phyloP scores from a whole-genome alignment of 2,113 vertebrate genomes.

The Myodes glareolus region DNA sequence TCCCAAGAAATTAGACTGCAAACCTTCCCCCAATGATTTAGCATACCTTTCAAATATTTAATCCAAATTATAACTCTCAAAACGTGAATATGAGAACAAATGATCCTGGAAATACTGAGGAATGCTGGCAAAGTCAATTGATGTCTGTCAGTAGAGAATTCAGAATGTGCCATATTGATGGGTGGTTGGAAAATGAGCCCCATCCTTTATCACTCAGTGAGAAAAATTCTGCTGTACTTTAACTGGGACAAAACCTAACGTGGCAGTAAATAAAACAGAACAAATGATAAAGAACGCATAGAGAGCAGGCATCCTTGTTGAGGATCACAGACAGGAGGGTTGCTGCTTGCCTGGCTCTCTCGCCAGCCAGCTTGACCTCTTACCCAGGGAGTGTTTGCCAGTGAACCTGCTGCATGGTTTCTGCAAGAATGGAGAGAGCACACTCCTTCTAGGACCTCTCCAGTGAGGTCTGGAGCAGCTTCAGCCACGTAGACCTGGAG shows the following conservation, averaged over 20 bases:
- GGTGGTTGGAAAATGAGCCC: neutral
- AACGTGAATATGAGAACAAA: neutral
- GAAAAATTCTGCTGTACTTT: neutral
- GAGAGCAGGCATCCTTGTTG: neutral
- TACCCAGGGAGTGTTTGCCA: fast-evolving
- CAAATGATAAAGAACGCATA: neutral
- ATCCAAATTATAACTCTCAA: neutral
- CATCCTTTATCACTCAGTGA: neutral
- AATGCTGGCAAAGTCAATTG: neutral
- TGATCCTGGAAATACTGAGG: neutral
- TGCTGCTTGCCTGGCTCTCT: neutral
- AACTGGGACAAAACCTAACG: neutral
- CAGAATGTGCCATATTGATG: neutral
- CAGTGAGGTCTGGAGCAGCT: neutral
- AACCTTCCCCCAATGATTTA: neutral
- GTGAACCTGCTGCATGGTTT: neutral
- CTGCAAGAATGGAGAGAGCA: neutral
- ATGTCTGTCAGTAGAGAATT: neutral
- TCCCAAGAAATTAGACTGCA: neutral
- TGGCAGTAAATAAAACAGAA: neutral
- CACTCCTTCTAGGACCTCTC: neutral
- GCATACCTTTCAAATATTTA: neutral
- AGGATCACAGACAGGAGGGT: too few relatives aligned
- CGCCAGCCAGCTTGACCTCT: neutral
- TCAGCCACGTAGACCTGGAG: neutral